Percentiles rank a stretch among this genome's conserved stretches.
phyloP scores from a whole-genome alignment of 2,113 vertebrate species.

The Seriola aureovittata region DNA sequence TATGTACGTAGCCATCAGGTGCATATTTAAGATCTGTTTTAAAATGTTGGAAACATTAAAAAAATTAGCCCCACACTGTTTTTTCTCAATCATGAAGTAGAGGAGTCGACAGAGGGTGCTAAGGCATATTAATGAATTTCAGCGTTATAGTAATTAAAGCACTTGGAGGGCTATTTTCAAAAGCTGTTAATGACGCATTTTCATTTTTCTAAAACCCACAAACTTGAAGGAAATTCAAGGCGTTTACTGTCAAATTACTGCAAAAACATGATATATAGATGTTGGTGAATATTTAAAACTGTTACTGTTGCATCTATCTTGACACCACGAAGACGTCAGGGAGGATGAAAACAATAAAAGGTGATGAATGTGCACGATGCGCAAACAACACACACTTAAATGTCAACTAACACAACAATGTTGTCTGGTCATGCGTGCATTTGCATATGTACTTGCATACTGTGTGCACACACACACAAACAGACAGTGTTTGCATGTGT shows the following conservation, averaged over 20 bases:
- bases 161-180: conserved; percentile 22
- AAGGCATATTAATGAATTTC: conserved; percentile 16
- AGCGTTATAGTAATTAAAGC: conserved; percentile 1
- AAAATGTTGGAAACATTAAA: too few relatives aligned
- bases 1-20: neutral
- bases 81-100: too few relatives aligned
- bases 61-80: too few relatives aligned
- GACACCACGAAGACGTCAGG: neutral
- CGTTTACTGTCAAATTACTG: neutral
- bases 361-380: neutral
- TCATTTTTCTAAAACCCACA: conserved; percentile 37
- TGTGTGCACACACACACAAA: conserved; percentile 35
- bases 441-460: neutral
- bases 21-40: neutral
- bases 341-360: neutral
- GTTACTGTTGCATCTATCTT: neutral
- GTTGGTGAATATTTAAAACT: conserved; percentile 18
- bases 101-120: too few relatives aligned
- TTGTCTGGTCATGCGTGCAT: conserved; percentile 16
- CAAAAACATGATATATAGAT: conserved; percentile 31
- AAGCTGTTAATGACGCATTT: conserved; percentile 28
- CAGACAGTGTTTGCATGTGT: conserved; percentile 31
- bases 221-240: conserved; percentile 19
- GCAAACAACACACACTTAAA: conserved; percentile 17
- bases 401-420: conserved; percentile 13